Conservation (phyloP, 2,113 vertebrate species). For the Neolamprologus longior region DNA sequence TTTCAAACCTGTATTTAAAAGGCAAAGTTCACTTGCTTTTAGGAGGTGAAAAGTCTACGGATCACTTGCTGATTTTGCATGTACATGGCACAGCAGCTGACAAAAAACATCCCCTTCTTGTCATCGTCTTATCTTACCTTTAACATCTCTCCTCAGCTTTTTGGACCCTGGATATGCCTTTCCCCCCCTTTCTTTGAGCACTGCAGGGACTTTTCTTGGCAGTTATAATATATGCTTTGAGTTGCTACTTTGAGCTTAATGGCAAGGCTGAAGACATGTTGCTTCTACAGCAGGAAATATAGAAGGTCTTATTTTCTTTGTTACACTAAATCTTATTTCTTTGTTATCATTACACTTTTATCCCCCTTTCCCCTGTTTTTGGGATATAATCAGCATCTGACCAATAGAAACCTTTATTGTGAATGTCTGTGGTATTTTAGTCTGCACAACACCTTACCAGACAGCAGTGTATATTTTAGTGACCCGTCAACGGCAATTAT, state of each 20-base stretch:
- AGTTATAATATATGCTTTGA: background rate
- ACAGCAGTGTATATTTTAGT: slow-evolving; percentile 18
- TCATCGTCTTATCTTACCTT: background rate
- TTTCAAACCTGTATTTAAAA: background rate
- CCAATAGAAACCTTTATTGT: background rate
- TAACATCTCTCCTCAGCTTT: background rate
- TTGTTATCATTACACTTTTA: background rate
- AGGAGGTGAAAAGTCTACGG: background rate
- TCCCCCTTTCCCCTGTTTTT: background rate
- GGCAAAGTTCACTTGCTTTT: background rate
- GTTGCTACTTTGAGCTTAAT: background rate
- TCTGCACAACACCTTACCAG: background rate
- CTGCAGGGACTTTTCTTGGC: background rate
- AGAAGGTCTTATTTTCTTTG: background rate
- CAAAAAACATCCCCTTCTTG: background rate
- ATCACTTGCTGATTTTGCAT: background rate
- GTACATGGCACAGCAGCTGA: background rate
- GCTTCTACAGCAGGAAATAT: background rate
- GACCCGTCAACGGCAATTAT: slow-evolving; percentile 34
- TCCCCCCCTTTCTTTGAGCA: background rate
- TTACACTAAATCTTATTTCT: background rate
- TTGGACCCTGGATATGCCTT: background rate
- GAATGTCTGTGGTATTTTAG: background rate
- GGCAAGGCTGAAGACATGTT: background rate
- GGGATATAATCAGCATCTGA: background rate